A percentile compares a stretch with the other conserved stretches of the same genome.
Conservation (phyloP, 2,888 invertebrate species). For the Cephus pulcher region DNA sequence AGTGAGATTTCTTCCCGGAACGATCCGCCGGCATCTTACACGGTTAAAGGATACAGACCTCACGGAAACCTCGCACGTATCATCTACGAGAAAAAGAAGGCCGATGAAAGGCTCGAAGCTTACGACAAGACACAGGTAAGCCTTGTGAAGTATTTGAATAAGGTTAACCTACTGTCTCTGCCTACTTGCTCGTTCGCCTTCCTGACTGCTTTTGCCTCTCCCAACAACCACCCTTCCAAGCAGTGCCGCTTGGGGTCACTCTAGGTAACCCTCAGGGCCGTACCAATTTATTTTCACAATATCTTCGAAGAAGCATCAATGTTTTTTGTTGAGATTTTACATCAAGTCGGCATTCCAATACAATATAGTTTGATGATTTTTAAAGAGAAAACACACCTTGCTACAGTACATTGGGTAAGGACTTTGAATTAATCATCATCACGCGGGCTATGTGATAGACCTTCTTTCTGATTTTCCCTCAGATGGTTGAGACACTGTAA, state of each 20-base stretch:
- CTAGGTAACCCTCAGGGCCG: slow-evolving; percentile 22
- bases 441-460: background rate
- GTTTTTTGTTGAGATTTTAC: background rate
- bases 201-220: slow-evolving; percentile 40
- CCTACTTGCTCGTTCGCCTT: slow-evolving; percentile 43
- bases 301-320: background rate
- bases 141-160: slow-evolving; percentile 11
- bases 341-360: background rate
- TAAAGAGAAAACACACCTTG: background rate
- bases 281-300: background rate
- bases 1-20: background rate
- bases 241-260: slow-evolving; percentile 35
- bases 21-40: slow-evolving; percentile 19
- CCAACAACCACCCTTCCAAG: slow-evolving; percentile 32
- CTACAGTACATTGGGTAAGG: background rate
- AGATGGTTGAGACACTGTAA: background rate
- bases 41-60: slow-evolving; percentile 69
- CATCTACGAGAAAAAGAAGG: slow-evolving; percentile 78
- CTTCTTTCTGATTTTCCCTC: background rate
- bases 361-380: background rate
- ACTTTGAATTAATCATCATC: background rate
- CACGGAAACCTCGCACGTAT: slow-evolving; percentile 79
- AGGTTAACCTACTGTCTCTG: slow-evolving; percentile 67
- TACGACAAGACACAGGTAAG: slow-evolving; percentile 79
- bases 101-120: slow-evolving; percentile 75